Conservation (phyloP, 2,888 invertebrate genomes). For the Acanthosepion lycidas region DNA sequence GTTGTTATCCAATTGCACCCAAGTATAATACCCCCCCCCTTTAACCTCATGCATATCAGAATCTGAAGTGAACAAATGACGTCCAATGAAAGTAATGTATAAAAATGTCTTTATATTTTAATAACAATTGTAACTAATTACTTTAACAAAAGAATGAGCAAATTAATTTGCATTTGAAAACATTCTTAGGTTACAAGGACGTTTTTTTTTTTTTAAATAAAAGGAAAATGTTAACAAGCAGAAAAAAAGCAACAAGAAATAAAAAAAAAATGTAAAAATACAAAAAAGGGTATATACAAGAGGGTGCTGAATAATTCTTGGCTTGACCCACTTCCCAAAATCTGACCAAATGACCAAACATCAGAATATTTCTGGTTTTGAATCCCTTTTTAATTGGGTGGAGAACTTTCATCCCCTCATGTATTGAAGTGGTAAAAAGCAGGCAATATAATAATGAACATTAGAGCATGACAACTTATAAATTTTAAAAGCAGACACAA, state of each 20-base stretch:
- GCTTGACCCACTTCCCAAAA: too few relatives aligned
- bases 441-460: not conserved
- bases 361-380: too few relatives aligned
- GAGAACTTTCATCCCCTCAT: too few relatives aligned
- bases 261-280: not conserved
- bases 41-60: not conserved
- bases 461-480: not conserved
- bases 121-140: not conserved
- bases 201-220: not conserved
- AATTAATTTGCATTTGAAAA: not conserved
- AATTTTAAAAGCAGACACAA: not conserved
- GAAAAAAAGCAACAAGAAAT: not conserved
- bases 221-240: not conserved
- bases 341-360: too few relatives aligned
- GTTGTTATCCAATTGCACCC: not conserved
- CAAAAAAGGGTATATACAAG: too few relatives aligned
- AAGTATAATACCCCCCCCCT: not conserved
- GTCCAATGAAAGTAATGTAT: not conserved
- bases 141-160: not conserved
- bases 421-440: not conserved
- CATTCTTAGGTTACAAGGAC: not conserved
- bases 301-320: too few relatives aligned
- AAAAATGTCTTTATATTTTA: not conserved
- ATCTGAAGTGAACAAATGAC: not conserved
- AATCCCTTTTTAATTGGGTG: too few relatives aligned